Percentiles rank a stretch among this genome's conserved stretches.
These are phyloP conservation scores for Apodemia mormo DNA, from an alignment of 2,888 invertebrate genomes.

Conservation along the genomic window DNA sequence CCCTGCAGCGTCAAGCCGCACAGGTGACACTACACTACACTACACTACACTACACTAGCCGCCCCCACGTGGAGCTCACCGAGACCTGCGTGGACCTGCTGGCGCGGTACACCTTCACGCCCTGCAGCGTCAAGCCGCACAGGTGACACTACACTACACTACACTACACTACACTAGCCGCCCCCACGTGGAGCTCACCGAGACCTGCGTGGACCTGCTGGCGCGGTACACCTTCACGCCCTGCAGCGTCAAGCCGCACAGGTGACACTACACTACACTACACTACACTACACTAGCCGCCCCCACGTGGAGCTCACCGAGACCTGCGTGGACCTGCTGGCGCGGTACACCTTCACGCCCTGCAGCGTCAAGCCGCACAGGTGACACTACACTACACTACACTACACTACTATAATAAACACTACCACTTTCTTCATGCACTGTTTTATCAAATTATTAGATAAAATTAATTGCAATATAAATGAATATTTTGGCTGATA, in stretches of 20 bases:
- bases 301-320: conserved; percentile 96
- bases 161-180: no score
- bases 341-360: conserved; percentile 65
- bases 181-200: conserved; percentile 95
- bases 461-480: no score
- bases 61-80: conserved; percentile 94
- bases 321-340: conserved; percentile 90
- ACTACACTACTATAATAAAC: no score
- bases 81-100: conserved; percentile 93
- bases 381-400: conserved; percentile 54
- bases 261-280: conserved; percentile 63
- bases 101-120: conserved; percentile 65
- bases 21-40: conserved; percentile 69
- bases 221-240: conserved; percentile 67
- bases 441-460: no score
- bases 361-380: conserved; percentile 83
- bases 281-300: no score
- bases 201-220: conserved; percentile 91
- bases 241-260: conserved; percentile 80
- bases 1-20: conserved; percentile 80
- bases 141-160: conserved; percentile 67
- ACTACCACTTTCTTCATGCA: no score
- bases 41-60: no score
- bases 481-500: no score
- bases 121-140: conserved; percentile 80